Conservation (phyloP, 2,888 invertebrate genomes). For the Leucozona laternaria region DNA sequence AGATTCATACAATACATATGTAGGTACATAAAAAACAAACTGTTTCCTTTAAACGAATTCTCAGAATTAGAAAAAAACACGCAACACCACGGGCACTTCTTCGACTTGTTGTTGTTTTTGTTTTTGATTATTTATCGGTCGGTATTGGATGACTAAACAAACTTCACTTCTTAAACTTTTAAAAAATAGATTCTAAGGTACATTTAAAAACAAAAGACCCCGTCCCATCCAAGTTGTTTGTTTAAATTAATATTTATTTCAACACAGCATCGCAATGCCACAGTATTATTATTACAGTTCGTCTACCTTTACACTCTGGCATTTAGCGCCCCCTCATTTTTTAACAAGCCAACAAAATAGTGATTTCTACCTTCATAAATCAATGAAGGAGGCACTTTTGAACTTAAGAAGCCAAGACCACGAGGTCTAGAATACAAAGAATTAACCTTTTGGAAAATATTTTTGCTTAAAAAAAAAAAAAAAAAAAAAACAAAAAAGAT, state of each 20-base stretch:
- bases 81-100: no score
- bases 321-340: neutral
- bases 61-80: no score
- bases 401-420: neutral
- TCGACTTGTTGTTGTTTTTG: no score
- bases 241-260: slow-evolving; percentile 8
- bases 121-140: no score
- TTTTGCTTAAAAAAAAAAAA: neutral
- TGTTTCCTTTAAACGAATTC: no score
- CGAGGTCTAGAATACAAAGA: neutral
- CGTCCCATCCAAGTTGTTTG: neutral
- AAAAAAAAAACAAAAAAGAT: slow-evolving; percentile 4
- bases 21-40: no score
- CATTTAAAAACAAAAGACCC: no score
- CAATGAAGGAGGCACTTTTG: neutral
- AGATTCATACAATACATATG: no score
- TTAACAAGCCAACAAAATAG: neutral
- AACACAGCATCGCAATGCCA: neutral
- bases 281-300: slow-evolving; percentile 8
- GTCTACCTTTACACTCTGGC: neutral
- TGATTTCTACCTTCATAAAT: slow-evolving; percentile 6
- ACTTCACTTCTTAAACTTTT: no score
- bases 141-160: no score
- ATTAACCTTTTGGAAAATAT: neutral
- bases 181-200: no score